Evolutionary conservation across 2,113 vertebrate species (phyloP), one percentile per base, ranked within the genome.

Genomic region (Gopherus flavomarginatus): DNA sequence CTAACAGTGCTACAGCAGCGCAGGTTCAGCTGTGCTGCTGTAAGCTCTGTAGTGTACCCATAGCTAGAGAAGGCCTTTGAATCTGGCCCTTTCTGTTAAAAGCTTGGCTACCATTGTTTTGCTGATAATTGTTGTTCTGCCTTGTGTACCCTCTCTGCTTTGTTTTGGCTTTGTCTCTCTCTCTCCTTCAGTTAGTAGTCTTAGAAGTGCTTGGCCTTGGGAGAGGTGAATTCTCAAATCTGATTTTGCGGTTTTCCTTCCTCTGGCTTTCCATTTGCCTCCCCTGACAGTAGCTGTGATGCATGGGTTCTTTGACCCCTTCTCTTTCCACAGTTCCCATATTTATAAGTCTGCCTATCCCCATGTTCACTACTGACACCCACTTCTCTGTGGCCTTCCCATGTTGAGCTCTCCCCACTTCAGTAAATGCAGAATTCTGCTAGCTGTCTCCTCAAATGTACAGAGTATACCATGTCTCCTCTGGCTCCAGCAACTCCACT

Each of bases 391-490:
- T 13, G 44, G 5, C 12, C 29, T 31, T 50, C 52, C 50, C 52
- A 81, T 4, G 52, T 50, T 52, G 50, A 24, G 1, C 21, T 75
- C 11, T n/a, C 6, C 19, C 57, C 24, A 21, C 83, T 57, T 84
- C 57, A 35, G 31, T 31, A 31, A 17, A 16, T 31, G 9, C 38
- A 59, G 22, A 29, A 42, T 42, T 8, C 69, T 42, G 69, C n/a
- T 75, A 75, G 10, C 62, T 26, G 35, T 9, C 50, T 42, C 21
- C 56, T 38, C 87, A 8, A 49, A 79, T 50, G 47, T 29, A 50
- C 57, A 54, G n/a, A 13, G 1, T 87, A 8, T 17, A 52, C 52
- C 8, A 2, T 0, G 0, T n/a, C n/a, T 8, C 26, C 19, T 42
- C 56, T n/a, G 11, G 3, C 9, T 35, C 21, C 11, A 65, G 11